Evolutionary conservation across 1,140 invertebrate genomes (phyloP).

Genomic region (Streblospio benedicti): DNA sequence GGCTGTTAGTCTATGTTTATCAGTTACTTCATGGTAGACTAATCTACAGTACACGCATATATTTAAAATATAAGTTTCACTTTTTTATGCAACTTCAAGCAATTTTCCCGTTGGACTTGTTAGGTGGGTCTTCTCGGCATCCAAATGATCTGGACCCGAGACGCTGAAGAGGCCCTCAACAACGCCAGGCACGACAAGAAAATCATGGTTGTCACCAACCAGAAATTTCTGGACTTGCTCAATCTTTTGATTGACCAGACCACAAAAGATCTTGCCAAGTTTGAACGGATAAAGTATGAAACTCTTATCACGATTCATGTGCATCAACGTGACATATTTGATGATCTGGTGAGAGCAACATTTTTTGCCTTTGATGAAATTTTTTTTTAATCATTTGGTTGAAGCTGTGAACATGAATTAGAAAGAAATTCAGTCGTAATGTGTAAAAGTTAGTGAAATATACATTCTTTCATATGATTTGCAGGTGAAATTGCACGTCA

Average conservation of each 20-base stretch:
- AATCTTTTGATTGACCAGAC: constrained; percentile 93
- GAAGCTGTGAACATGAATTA: neutral
- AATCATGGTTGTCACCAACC: constrained; percentile 89
- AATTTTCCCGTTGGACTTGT: neutral
- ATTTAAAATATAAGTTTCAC: neutral
- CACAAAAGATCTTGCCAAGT: constrained; percentile 78
- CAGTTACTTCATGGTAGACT: neutral
- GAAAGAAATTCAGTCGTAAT: neutral
- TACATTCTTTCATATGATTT: neutral
- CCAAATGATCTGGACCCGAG: constrained; percentile 94
- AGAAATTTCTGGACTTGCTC: constrained; percentile 83
- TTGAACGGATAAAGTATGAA: constrained; percentile 90
- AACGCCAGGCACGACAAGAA: constrained; percentile 85
- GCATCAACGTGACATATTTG: constrained; percentile 93
- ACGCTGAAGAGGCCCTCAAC: constrained; percentile 78
- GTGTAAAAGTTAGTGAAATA: neutral
- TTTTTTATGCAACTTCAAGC: no score
- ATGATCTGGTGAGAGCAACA: constrained; percentile 58
- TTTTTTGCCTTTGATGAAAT: neutral
- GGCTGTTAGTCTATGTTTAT: no score
- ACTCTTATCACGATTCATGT: constrained; percentile 95
- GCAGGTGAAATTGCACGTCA: constrained; percentile 52
- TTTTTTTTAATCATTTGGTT: neutral
- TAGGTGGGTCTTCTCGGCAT: constrained; percentile 78
- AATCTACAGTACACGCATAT: neutral